Conservation (phyloP, 2,888 invertebrate genomes). For the Erpobdella octoculata region DNA sequence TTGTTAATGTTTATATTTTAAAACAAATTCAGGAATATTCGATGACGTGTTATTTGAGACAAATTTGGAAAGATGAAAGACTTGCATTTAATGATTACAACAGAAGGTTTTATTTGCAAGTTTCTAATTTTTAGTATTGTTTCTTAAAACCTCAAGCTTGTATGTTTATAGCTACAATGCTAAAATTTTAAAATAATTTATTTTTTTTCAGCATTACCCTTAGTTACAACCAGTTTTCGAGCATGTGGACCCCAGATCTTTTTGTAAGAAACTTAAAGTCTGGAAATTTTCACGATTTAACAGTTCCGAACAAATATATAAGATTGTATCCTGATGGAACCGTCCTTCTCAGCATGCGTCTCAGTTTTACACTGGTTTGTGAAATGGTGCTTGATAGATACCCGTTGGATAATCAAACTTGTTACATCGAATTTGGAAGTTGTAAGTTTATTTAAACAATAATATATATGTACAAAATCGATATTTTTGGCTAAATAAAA, state of each 20-base stretch:
- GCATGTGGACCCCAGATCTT: constrained; percentile 82
- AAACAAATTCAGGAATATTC: constrained; percentile 87
- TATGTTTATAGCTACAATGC: not conserved
- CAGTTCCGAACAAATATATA: constrained; percentile 79
- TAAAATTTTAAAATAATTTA: not conserved
- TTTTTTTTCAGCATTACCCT: constrained; percentile 34
- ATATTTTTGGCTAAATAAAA: too few relatives aligned
- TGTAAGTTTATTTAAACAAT: constrained; percentile 59
- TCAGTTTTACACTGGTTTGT: constrained; percentile 69
- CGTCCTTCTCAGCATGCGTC: constrained; percentile 62
- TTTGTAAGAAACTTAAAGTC: constrained; percentile 89
- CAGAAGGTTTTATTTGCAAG: constrained; percentile 1
- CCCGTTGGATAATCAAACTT: constrained; percentile 75
- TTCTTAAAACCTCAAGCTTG: not conserved
- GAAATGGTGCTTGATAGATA: constrained; percentile 65
- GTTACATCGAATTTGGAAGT: constrained; percentile 69
- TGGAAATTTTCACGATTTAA: constrained; percentile 87
- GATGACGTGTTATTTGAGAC: constrained; percentile 81
- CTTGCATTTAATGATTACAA: constrained; percentile 59
- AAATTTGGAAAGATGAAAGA: constrained; percentile 83
- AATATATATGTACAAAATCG: too few relatives aligned
- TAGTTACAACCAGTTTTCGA: constrained; percentile 36
- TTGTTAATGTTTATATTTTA: too few relatives aligned
- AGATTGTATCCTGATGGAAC: constrained; percentile 87
- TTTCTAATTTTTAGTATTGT: not conserved